phyloP scores from a whole-genome alignment of 2,888 invertebrate genomes.

The Plagodis dolabraria region DNA sequence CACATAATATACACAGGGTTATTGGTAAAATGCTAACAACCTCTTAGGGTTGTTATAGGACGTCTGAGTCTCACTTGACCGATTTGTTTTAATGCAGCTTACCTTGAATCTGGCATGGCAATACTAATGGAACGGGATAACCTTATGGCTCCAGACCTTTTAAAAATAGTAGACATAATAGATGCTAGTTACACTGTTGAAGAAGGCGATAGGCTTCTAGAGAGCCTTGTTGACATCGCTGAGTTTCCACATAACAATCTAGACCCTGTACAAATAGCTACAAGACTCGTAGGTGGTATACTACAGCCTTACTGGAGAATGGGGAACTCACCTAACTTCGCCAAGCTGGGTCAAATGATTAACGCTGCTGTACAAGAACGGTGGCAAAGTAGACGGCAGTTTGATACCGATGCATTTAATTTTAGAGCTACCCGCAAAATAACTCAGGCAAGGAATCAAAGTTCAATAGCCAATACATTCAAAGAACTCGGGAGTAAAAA shows the following conservation, averaged over 20 bases:
- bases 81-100: neutral
- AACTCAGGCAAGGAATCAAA: neutral
- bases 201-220: neutral
- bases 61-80: neutral
- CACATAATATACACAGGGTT: too few species aligned
- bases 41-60: too few species aligned
- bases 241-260: neutral
- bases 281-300: neutral
- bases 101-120: neutral
- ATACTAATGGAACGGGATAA: neutral
- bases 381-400: neutral
- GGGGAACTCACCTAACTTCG: neutral
- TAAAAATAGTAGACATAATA: neutral
- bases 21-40: too few species aligned
- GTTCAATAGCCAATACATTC: neutral
- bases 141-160: neutral
- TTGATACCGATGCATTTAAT: neutral
- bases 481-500: neutral
- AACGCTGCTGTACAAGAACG: neutral
- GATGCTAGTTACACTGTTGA: neutral
- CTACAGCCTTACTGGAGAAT: neutral
- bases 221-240: neutral
- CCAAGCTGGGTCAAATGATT: neutral
- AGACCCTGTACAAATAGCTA: neutral
- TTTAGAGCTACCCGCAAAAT: neutral